Conservation (phyloP, 2,113 vertebrate species). For the Lepidothrix coronata region DNA sequence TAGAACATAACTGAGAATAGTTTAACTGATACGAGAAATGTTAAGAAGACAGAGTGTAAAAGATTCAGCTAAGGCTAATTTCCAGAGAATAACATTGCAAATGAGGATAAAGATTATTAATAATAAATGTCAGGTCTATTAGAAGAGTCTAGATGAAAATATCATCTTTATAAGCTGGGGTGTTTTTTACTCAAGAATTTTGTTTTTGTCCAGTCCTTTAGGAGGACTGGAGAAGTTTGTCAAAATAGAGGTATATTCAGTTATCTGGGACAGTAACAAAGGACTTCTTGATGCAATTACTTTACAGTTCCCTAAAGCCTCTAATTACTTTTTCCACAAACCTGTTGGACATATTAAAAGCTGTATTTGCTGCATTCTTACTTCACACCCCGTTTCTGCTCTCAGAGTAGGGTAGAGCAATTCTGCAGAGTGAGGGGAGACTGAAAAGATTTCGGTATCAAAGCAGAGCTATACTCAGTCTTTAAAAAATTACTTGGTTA, state of each 20-base stretch:
- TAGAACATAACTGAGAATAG: no score
- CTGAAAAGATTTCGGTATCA: background rate
- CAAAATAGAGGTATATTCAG: background rate
- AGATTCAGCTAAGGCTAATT: background rate
- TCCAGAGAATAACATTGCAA: background rate
- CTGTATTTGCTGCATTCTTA: background rate
- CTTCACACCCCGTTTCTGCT: background rate
- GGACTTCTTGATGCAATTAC: background rate
- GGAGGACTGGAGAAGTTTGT: background rate
- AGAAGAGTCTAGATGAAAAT: background rate
- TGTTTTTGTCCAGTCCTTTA: background rate
- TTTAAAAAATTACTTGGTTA: background rate
- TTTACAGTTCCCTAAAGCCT: background rate
- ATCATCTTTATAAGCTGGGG: background rate
- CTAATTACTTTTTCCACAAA: background rate
- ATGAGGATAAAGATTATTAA: background rate
- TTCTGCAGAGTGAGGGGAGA: background rate
- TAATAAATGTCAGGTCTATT: background rate
- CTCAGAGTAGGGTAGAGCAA: background rate
- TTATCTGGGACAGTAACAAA: background rate
- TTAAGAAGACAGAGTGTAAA: no score
- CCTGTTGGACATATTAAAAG: background rate
- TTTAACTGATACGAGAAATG: no score
- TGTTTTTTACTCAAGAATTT: background rate
- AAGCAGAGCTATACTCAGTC: background rate